phyloP scores from a whole-genome alignment of 2,113 vertebrate genomes.

The Chaetura pelagica region DNA sequence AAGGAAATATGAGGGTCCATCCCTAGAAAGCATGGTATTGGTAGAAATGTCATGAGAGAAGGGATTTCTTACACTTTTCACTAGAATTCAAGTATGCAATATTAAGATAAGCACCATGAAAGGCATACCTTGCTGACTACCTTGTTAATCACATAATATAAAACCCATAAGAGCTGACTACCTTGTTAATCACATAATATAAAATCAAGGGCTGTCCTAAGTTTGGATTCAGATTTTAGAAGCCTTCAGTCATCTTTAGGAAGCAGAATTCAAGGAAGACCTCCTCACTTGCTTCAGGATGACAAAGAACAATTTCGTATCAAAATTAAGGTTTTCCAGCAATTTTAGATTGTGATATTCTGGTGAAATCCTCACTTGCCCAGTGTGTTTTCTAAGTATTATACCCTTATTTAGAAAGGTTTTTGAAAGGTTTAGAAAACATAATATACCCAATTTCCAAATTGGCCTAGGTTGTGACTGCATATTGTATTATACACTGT shows the following conservation, averaged over 20 bases:
- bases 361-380: not conserved
- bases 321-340: not conserved
- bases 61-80: not conserved
- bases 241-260: not conserved
- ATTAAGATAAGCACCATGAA: not conserved
- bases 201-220: not conserved
- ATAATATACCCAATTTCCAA: not conserved
- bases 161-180: not conserved
- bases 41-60: not conserved
- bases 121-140: not conserved
- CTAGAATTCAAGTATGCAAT: not conserved
- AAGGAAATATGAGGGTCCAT: not conserved
- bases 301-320: not conserved
- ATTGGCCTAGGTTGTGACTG: not conserved
- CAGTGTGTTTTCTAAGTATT: not conserved
- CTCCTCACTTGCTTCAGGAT: not conserved
- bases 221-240: not conserved
- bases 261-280: not conserved
- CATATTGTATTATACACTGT: not conserved
- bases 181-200: not conserved
- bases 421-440: not conserved
- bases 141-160: not conserved
- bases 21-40: not conserved
- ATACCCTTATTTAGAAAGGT: not conserved
- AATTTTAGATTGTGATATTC: not conserved